These are phyloP conservation scores for Oryzias sinensis DNA, from an alignment of 2,797 vertebrate species.

Conservation along the genomic window DNA sequence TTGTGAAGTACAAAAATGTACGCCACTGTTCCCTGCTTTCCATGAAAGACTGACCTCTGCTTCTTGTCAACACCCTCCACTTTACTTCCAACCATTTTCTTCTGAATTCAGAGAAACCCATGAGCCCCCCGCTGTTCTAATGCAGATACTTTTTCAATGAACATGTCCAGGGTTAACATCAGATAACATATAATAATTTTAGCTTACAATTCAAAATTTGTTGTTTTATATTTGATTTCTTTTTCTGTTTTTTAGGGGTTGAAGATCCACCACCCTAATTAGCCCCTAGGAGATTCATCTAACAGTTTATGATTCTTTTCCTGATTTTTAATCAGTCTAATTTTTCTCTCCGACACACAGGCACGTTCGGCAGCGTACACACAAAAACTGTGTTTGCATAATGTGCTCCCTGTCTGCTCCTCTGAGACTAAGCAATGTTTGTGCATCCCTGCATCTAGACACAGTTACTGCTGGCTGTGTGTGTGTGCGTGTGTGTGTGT, in stretches of 20 bases:
- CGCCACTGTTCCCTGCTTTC: slow-evolving; percentile 47
- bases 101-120: slow-evolving; percentile 27
- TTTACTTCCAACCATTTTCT: slow-evolving; percentile 10
- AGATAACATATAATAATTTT: slow-evolving; percentile 41
- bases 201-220: slow-evolving; percentile 64
- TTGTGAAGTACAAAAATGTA: slow-evolving; percentile 36
- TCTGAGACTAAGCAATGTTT: slow-evolving; percentile 72
- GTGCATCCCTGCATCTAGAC: slow-evolving; percentile 63
- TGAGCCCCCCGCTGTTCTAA: slow-evolving; percentile 1
- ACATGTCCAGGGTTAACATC: slow-evolving; percentile 36
- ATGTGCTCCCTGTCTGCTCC: slow-evolving; percentile 76
- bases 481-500: slow-evolving; percentile 1
- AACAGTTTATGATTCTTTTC: slow-evolving; percentile 74
- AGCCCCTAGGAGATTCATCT: slow-evolving; percentile 77
- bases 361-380: slow-evolving; percentile 63
- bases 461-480: slow-evolving; percentile 28
- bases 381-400: slow-evolving; percentile 77
- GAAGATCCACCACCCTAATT: slow-evolving; percentile 73
- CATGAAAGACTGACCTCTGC: slow-evolving; percentile 40
- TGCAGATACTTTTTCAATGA: slow-evolving; percentile 20
- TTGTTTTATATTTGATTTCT: slow-evolving; percentile 54
- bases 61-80: slow-evolving; percentile 28
- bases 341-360: slow-evolving; percentile 74
- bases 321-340: slow-evolving; percentile 80
- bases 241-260: slow-evolving; percentile 39